Conservation (phyloP, 2,888 invertebrate genomes). For the Heteromyza rotundicornis region DNA sequence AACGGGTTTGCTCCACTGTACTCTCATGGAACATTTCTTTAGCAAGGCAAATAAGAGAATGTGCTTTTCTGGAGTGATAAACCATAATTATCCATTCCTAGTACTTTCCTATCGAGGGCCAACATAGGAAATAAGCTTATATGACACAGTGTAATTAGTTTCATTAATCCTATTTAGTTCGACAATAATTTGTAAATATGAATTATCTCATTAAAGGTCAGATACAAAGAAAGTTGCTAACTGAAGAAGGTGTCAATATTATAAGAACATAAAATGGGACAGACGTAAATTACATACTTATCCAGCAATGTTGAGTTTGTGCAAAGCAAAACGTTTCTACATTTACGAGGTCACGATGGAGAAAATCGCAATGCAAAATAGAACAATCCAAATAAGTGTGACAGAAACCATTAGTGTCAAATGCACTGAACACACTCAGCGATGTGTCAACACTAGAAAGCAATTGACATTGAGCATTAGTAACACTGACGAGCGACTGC, state of each 20-base stretch:
- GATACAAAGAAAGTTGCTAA: background rate
- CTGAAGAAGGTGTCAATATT: slow-evolving; percentile 39
- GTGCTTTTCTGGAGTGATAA: no score
- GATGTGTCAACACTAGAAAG: slow-evolving; percentile 19
- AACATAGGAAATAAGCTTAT: no score
- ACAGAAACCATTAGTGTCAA: slow-evolving; percentile 44
- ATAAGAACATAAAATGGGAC: no score
- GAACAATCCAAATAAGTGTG: slow-evolving; percentile 50
- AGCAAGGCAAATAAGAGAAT: no score
- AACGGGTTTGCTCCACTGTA: no score
- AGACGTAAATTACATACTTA: no score
- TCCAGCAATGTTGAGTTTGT: slow-evolving; percentile 7
- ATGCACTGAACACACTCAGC: slow-evolving; percentile 29
- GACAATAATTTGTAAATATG: background rate
- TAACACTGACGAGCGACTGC: slow-evolving; percentile 30
- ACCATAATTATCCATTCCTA: no score
- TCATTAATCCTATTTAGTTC: no score
- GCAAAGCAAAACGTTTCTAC: slow-evolving; percentile 24
- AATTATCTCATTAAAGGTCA: background rate
- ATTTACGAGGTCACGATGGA: slow-evolving; percentile 43
- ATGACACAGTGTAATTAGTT: no score
- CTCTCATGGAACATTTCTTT: no score
- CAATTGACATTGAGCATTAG: slow-evolving; percentile 42
- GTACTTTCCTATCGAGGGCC: no score
- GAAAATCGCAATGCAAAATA: slow-evolving; percentile 24